A percentile compares a stretch with the other conserved stretches of the same genome.
These are phyloP conservation scores for Porites lobata DNA, from an alignment of 92 coral and sea anemone genomes.

Conservation along the genomic window DNA sequence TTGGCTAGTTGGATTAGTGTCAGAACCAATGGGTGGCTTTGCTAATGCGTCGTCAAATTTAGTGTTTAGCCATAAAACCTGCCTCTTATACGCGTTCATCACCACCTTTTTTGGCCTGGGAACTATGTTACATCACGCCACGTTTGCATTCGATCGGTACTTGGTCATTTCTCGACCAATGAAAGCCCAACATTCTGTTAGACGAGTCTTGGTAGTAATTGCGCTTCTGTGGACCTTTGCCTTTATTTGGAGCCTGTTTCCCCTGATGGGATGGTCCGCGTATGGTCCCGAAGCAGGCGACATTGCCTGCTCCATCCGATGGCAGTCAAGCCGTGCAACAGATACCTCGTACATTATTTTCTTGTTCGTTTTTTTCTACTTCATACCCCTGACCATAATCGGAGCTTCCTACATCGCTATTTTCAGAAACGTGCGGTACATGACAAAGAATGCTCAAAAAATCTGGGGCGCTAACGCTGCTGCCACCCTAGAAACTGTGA, in stretches of 20 bases:
- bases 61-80: conserved; percentile 20
- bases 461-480: conserved; percentile 55
- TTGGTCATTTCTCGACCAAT: conserved; percentile 39
- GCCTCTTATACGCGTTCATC: conserved; percentile 53
- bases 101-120: conserved; percentile 51
- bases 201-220: conserved; percentile 6
- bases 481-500: conserved; percentile 46
- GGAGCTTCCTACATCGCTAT: conserved; percentile 32
- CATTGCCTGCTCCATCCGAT: conserved; percentile 64
- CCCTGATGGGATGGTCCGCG: conserved; percentile 78
- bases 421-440: conserved; percentile 38
- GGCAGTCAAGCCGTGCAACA: conserved; percentile 41
- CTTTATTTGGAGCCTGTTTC: conserved; percentile 56
- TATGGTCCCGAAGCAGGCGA: conserved; percentile 62
- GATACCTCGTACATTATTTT: conserved; percentile 47
- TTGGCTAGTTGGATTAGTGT: conserved; percentile 44
- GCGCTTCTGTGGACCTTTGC: conserved; percentile 36
- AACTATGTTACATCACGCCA: conserved; percentile 57
- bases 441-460: conserved; percentile 53
- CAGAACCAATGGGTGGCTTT: conserved; percentile 52
- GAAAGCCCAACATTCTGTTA: background rate
- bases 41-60: conserved; percentile 23
- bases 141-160: conserved; percentile 57
- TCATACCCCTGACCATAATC: conserved; percentile 45
- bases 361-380: conserved; percentile 63